Percentiles rank a stretch among this genome's conserved stretches.
Evolutionary conservation across 2,113 vertebrate genomes (phyloP).

Genomic region (Camelus bactrianus): DNA sequence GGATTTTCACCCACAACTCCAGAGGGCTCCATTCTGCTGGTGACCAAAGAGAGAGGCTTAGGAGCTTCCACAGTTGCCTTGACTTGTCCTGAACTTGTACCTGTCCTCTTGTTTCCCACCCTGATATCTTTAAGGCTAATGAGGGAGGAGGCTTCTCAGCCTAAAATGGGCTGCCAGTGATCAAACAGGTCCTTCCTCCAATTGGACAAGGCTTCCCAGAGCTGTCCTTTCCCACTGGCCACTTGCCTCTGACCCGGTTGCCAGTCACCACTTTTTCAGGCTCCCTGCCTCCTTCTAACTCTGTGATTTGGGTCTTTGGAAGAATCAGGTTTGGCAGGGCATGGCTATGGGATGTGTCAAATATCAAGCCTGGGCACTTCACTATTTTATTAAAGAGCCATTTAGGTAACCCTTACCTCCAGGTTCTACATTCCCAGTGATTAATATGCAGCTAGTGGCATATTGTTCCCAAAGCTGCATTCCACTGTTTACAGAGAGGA

Average conservation of each 20-base stretch:
- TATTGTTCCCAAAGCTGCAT: not conserved
- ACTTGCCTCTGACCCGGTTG: not conserved
- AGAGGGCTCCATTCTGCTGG: not conserved
- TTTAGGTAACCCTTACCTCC: not conserved
- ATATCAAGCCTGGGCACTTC: not conserved
- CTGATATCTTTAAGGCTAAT: not conserved
- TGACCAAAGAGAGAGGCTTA: not conserved
- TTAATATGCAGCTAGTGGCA: constrained; percentile 1
- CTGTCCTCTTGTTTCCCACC: not conserved
- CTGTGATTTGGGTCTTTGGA: not conserved
- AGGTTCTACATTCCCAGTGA: constrained; percentile 40
- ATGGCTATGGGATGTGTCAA: not conserved
- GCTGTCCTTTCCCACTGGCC: not conserved
- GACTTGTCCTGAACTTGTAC: not conserved
- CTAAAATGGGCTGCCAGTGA: not conserved
- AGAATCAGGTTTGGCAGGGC: not conserved
- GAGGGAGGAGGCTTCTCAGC: not conserved
- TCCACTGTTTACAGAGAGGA: not conserved
- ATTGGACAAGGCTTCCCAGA: not conserved
- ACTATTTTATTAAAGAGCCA: not conserved
- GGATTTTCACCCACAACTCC: not conserved
- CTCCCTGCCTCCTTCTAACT: not conserved
- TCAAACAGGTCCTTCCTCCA: not conserved
- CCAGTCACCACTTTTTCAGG: not conserved
- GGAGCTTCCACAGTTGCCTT: not conserved